These are phyloP conservation scores for Podotricha telesiphe DNA, from an alignment of 2,888 invertebrate genomes.

Conservation along the genomic window DNA sequence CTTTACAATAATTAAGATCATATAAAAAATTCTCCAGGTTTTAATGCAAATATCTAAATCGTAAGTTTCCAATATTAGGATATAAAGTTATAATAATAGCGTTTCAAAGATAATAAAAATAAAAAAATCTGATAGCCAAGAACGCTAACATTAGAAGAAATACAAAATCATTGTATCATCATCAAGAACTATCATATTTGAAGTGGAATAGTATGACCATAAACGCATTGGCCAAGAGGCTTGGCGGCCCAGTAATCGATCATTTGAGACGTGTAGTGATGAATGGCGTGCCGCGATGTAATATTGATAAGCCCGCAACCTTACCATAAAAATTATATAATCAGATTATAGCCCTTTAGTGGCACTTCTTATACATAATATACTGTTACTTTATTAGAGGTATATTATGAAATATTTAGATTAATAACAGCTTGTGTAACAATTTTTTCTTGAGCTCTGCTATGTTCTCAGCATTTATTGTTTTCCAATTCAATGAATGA, in stretches of 20 bases:
- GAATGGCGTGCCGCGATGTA: constrained; percentile 57
- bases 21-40: no score
- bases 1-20: no score
- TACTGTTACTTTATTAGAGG: constrained; percentile 10
- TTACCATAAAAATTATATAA: constrained; percentile 46
- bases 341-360: constrained; percentile 44
- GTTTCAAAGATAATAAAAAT: no score
- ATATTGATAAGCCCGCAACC: constrained; percentile 54
- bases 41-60: no score
- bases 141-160: neutral
- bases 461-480: no score
- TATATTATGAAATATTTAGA: neutral
- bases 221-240: constrained; percentile 41
- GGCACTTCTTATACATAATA: constrained; percentile 30
- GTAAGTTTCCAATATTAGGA: no score
- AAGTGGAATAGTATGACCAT: constrained; percentile 28
- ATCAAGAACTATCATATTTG: constrained; percentile 18
- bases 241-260: constrained; percentile 55
- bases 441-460: neutral
- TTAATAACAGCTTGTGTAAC: neutral
- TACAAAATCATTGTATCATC: constrained; percentile 3
- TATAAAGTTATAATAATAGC: no score
- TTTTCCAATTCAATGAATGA: no score
- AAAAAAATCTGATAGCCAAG: neutral
- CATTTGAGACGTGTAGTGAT: constrained; percentile 58